Base-by-base conservation (phyloP, 1,140 invertebrate species). In the Chironomus tepperi region DNA sequence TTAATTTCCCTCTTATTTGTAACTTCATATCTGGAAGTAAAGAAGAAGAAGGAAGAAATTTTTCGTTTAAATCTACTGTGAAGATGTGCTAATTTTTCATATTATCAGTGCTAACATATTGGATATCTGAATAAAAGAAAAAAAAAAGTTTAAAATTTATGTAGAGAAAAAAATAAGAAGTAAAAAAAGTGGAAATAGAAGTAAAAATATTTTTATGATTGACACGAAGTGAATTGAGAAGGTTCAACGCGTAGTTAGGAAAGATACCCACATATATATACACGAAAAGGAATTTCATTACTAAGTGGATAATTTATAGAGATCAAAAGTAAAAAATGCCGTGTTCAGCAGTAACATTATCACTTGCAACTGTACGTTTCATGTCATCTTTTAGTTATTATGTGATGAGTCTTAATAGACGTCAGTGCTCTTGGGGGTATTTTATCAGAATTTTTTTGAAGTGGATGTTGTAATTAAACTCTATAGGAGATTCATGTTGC, bases 321-420 rank as follows among this genome's bases (percentile, higher is more conserved):
- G 10, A 72, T 9, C 8, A 19, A 72, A 73, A 15, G 34, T 18
- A 10, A 65, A 73, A 85, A 83, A 96, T 97, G 94, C 93, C 93
- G 84, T 97, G 94, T 87, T 96, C 94, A 77, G 94, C 95, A 78
- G 93, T 96, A 80, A 96, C 94, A 79, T 85, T 97, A 80, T 96
- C 94, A 81, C 88, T 97, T 84, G 95, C 94, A 76, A 97, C 95
- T 79, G 95, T 97, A 84, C 91, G 92, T 80, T 70, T 21, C 10
- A 18, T 70, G 9, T 57, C 47, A 12, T n/a, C 47, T n/a, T n/a
- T n/a, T n/a, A n/a, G n/a, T n/a, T n/a, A n/a, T n/a, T n/a, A 12
- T 57, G 24, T 34, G 24, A 34, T 34, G 24, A 34, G 24, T 34
- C 5, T 34, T 34, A 34, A 34, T 5, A 34, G 24, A 34, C 24